Evolutionary conservation across 2,888 invertebrate genomes (phyloP).

Genomic region (Ennomos fuscantarius): DNA sequence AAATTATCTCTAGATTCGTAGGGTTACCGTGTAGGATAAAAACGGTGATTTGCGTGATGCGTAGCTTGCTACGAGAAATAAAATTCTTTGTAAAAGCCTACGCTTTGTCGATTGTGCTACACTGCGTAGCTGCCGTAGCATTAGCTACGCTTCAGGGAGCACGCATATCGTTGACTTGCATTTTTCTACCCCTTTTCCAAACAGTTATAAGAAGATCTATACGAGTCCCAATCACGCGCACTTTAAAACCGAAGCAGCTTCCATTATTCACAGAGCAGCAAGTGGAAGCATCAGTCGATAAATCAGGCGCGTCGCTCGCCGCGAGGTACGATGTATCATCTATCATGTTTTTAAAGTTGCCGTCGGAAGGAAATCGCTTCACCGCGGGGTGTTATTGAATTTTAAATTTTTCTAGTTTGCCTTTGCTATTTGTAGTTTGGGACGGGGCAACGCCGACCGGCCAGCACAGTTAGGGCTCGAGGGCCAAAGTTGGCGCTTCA

Average conservation of each 20-base stretch:
- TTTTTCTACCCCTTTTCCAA: background rate
- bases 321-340: slow-evolving; percentile 46
- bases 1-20: slow-evolving; percentile 4
- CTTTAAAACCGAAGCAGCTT: slow-evolving; percentile 15
- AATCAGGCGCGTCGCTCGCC: slow-evolving; percentile 21
- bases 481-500: slow-evolving; percentile 39
- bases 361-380: slow-evolving; percentile 51
- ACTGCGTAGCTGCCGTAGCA: slow-evolving; percentile 9
- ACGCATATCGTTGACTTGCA: slow-evolving; percentile 3
- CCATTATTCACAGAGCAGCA: slow-evolving; percentile 29
- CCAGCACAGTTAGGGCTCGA: slow-evolving; percentile 29
- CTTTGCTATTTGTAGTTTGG: slow-evolving; percentile 14
- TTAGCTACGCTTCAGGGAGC: slow-evolving; percentile 8
- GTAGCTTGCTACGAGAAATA: slow-evolving; percentile 4
- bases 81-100: background rate
- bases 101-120: slow-evolving; percentile 6
- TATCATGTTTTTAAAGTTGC: slow-evolving; percentile 59
- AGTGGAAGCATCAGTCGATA: slow-evolving; percentile 24
- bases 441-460: slow-evolving; percentile 24
- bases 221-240: slow-evolving; percentile 14
- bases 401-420: slow-evolving; percentile 53
- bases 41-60: slow-evolving; percentile 16
- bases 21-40: background rate
- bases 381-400: slow-evolving; percentile 61
- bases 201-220: background rate